These are phyloP conservation scores for Abrostola triplasia DNA, from an alignment of 2,888 invertebrate genomes.

Conservation along the genomic window DNA sequence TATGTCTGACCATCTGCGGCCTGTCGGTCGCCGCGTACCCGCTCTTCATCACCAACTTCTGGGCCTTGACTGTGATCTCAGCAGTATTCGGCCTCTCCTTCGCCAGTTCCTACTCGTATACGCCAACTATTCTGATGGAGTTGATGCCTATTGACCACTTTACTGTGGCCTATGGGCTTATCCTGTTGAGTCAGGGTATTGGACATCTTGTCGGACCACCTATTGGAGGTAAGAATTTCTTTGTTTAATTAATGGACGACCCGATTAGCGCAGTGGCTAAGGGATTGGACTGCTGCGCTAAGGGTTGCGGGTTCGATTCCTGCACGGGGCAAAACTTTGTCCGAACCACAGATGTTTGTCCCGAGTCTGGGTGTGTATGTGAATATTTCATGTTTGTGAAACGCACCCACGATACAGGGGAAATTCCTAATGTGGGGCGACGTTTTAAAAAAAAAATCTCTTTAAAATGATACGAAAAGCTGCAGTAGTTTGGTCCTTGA, in stretches of 20 bases:
- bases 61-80: conserved; percentile 82
- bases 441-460: no score
- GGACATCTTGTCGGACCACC: conserved; percentile 98
- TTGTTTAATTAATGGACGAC: background rate
- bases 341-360: no score
- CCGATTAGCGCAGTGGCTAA: no score
- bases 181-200: conserved; percentile 96
- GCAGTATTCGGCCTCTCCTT: conserved; percentile 95
- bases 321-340: no score
- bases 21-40: conserved; percentile 89
- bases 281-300: no score
- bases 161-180: conserved; percentile 96
- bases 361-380: no score
- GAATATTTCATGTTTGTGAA: no score
- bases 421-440: no score
- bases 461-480: no score
- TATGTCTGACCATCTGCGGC: conserved; percentile 92
- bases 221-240: conserved; percentile 91
- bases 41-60: conserved; percentile 84
- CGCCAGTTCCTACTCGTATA: conserved; percentile 96
- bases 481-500: no score
- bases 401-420: no score
- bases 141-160: conserved; percentile 96
- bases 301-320: no score
- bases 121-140: conserved; percentile 96